These are phyloP conservation scores for Xylota sylvarum DNA, from an alignment of 2,888 invertebrate species.

Conservation along the genomic window DNA sequence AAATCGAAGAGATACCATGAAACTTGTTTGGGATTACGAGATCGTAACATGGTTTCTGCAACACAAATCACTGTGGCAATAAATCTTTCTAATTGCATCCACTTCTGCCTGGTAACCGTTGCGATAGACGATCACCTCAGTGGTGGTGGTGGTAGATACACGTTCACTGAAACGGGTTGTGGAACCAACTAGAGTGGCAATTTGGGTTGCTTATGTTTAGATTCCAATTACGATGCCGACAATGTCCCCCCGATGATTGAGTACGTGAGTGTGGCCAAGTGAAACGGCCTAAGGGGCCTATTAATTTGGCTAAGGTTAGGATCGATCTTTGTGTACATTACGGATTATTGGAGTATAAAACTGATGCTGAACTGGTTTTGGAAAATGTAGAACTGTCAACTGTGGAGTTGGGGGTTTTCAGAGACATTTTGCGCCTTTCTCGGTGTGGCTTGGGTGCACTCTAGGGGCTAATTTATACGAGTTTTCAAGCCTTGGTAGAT, in stretches of 20 bases:
- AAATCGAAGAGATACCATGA: background rate
- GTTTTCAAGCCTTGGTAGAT: too few species aligned
- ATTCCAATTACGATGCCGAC: slow-evolving; percentile 66
- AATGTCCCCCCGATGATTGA: slow-evolving; percentile 43
- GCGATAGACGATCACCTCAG: slow-evolving; percentile 22
- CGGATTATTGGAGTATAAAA: slow-evolving; percentile 22
- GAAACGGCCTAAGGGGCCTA: slow-evolving; percentile 14
- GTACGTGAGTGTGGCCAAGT: slow-evolving; percentile 27
- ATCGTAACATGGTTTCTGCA: slow-evolving; percentile 37
- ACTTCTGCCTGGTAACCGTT: slow-evolving; percentile 34
- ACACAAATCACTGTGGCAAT: slow-evolving; percentile 49
- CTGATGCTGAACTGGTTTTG: background rate
- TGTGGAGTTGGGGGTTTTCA: background rate
- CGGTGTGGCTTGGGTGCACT: background rate
- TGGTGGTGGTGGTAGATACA: background rate
- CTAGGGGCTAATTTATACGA: background rate
- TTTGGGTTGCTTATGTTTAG: slow-evolving; percentile 48
- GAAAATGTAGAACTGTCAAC: background rate
- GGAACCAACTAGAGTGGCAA: slow-evolving; percentile 30
- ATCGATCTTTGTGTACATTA: slow-evolving; percentile 35
- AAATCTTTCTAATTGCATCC: slow-evolving; percentile 62
- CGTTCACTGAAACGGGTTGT: slow-evolving; percentile 21
- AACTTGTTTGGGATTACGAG: slow-evolving; percentile 34
- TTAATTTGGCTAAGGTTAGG: slow-evolving; percentile 20
- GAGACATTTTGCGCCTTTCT: background rate